Evolutionary conservation across 1,140 invertebrate species (phyloP).

Genomic region (Arctopsyche grandis): DNA sequence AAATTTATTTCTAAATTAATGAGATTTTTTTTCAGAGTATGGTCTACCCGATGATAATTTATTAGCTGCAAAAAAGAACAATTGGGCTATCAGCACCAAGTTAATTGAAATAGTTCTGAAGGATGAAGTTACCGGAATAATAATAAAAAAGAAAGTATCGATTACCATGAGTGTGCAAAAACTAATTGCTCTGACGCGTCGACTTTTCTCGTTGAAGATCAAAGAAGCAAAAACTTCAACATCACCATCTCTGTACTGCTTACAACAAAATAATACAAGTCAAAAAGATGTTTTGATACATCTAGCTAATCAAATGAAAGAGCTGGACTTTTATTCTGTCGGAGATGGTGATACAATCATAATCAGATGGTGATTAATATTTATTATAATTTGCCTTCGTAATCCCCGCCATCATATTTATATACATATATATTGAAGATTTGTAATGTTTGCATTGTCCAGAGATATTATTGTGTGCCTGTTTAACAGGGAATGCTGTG

Average conservation of each 20-base stretch:
- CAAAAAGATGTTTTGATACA: slow-evolving; percentile 72
- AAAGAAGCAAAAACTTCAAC: slow-evolving; percentile 41
- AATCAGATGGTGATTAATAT: slow-evolving; percentile 71
- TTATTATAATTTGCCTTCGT: neutral
- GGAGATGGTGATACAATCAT: slow-evolving; percentile 84
- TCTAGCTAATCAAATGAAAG: slow-evolving; percentile 83
- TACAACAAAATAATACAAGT: slow-evolving; percentile 49
- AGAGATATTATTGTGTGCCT: neutral
- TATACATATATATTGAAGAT: too few relatives aligned
- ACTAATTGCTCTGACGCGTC: slow-evolving; percentile 76
- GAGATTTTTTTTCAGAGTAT: slow-evolving; percentile 75
- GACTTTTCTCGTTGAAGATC: slow-evolving; percentile 71
- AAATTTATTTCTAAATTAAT: neutral
- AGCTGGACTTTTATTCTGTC: slow-evolving; percentile 84
- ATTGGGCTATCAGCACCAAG: slow-evolving; percentile 73
- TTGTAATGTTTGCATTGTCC: neutral
- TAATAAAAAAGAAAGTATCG: slow-evolving; percentile 76
- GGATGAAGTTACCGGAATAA: slow-evolving; percentile 67
- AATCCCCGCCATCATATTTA: neutral
- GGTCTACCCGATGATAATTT: slow-evolving; percentile 81
- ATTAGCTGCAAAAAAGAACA: slow-evolving; percentile 68
- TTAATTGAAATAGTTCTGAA: slow-evolving; percentile 74
- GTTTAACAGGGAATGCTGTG: slow-evolving; percentile 19
- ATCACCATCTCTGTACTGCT: slow-evolving; percentile 30
- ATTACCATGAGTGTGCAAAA: slow-evolving; percentile 86